Percentiles rank a stretch among this genome's conserved stretches.
Conservation (phyloP, 2,113 vertebrate genomes). For the Anser brachyrhynchus region DNA sequence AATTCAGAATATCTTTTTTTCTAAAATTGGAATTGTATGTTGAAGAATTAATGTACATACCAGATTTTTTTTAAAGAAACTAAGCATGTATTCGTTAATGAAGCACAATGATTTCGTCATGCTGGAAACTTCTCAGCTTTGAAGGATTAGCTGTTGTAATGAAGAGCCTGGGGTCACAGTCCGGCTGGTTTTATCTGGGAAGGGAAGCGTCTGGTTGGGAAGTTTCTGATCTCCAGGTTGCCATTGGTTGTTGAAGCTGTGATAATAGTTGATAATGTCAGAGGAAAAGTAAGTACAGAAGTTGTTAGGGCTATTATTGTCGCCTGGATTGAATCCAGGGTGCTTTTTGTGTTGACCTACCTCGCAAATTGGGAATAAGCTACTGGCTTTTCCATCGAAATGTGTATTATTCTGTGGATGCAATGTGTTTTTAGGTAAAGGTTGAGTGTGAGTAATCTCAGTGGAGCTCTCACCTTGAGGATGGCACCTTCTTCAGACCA, state of each 20-base stretch:
- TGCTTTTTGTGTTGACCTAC: not conserved
- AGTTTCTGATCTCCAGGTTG: not conserved
- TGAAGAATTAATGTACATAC: not conserved
- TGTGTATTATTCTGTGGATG: not conserved
- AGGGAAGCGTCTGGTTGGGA: not conserved
- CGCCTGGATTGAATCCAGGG: not conserved
- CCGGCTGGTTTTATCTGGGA: not conserved
- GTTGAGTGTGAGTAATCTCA: not conserved
- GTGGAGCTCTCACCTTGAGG: not conserved
- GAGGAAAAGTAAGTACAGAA: not conserved
- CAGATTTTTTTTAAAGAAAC: not conserved
- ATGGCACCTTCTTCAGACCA: not conserved
- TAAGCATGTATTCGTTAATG: not conserved
- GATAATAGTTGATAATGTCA: not conserved
- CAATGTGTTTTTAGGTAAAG: not conserved
- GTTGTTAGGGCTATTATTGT: not conserved
- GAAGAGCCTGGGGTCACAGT: not conserved
- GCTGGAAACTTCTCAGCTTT: conserved; percentile 1
- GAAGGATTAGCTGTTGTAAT: not conserved
- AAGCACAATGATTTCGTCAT: not conserved
- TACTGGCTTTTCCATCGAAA: not conserved
- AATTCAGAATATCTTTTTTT: not conserved
- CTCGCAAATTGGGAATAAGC: not conserved
- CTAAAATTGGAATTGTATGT: not conserved
- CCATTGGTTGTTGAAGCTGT: not conserved